phyloP scores from a whole-genome alignment of 2,113 vertebrate species.

The Clupea harengus region DNA sequence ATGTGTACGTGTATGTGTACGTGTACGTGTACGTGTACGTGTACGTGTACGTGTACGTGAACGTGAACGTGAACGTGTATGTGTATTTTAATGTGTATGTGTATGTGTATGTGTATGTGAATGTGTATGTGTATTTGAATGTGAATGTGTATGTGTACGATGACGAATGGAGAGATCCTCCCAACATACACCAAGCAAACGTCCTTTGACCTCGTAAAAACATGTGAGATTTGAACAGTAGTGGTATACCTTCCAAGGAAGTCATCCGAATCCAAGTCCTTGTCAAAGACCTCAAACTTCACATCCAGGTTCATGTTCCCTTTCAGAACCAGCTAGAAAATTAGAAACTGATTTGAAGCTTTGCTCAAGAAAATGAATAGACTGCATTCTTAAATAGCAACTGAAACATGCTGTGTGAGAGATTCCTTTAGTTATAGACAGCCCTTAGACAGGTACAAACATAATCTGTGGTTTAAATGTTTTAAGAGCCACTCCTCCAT shows the following conservation, averaged over 20 bases:
- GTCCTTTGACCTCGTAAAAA: background rate
- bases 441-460: too few species aligned
- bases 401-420: background rate
- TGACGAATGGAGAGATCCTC: background rate
- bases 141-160: too few species aligned
- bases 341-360: conserved; percentile 5
- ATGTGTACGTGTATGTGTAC: too few species aligned
- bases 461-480: too few species aligned
- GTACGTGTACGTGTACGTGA: too few species aligned
- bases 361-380: background rate
- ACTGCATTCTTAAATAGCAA: background rate
- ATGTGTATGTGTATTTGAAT: too few species aligned
- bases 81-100: too few species aligned
- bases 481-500: too few species aligned
- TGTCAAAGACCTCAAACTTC: conserved; percentile 83
- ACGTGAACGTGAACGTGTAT: too few species aligned
- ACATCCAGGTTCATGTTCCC: conserved; percentile 79
- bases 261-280: conserved; percentile 88
- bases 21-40: too few species aligned
- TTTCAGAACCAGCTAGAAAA: conserved; percentile 74
- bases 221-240: background rate
- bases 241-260: conserved; percentile 81
- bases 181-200: background rate
- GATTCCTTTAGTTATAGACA: too few species aligned
- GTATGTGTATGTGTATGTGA: too few species aligned